Conservation (phyloP, 2,888 invertebrate genomes). For the Selenia dentaria region DNA sequence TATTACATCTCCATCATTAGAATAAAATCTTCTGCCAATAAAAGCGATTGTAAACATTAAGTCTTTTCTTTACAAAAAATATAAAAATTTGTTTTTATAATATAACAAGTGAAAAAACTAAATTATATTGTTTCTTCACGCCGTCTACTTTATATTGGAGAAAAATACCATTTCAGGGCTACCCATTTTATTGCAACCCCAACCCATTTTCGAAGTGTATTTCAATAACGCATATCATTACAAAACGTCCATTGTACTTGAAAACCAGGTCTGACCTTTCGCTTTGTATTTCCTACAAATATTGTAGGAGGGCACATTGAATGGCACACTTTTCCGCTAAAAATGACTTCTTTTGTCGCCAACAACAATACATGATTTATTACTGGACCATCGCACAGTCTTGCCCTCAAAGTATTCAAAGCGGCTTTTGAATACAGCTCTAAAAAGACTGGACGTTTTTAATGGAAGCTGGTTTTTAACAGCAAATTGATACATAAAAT, state of each 20-base stretch:
- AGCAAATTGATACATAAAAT: no score
- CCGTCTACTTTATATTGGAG: no score
- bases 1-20: no score
- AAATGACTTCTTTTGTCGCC: conserved; percentile 78
- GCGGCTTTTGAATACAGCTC: conserved; percentile 17
- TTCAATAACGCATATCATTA: conserved; percentile 25
- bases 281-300: conserved; percentile 48
- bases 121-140: no score
- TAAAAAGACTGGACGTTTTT: neutral
- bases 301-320: conserved; percentile 52
- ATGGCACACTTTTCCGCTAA: conserved; percentile 69
- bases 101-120: no score
- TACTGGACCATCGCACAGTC: conserved; percentile 40
- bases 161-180: no score
- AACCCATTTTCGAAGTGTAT: conserved; percentile 19
- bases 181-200: no score
- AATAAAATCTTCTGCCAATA: no score
- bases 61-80: no score
- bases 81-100: no score
- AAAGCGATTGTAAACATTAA: no score
- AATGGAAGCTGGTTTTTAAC: no score
- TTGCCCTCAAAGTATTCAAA: conserved; percentile 44
- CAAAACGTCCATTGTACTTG: conserved; percentile 15
- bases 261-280: conserved; percentile 39
- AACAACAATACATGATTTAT: conserved; percentile 78